Percentiles rank a stretch among this genome's conserved stretches.
These are phyloP conservation scores for Phortica variegata DNA, from an alignment of 1,140 invertebrate species.

Conservation along the genomic window DNA sequence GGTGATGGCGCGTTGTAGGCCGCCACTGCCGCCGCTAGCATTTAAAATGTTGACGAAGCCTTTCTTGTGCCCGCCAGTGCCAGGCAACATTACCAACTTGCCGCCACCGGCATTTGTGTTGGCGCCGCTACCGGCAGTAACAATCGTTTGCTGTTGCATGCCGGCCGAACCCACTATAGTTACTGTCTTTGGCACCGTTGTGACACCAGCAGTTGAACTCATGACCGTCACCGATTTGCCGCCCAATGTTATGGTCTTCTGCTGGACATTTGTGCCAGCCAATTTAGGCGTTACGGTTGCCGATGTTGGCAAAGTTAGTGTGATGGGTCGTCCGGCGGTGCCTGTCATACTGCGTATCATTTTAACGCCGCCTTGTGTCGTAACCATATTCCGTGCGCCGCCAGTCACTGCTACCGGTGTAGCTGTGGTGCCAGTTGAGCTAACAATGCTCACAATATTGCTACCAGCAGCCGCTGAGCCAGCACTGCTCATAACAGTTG, in stretches of 20 bases:
- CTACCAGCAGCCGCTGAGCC: constrained; percentile 60
- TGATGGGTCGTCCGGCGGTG: constrained; percentile 66
- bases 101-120: constrained; percentile 6
- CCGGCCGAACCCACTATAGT: constrained; percentile 36
- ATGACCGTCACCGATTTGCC: constrained; percentile 72
- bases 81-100: constrained; percentile 57
- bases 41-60: constrained; percentile 48
- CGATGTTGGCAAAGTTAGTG: constrained; percentile 66
- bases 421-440: constrained; percentile 32
- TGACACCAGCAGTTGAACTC: constrained; percentile 51
- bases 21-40: constrained; percentile 12
- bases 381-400: constrained; percentile 53
- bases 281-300: constrained; percentile 15
- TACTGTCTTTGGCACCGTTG: constrained; percentile 45
- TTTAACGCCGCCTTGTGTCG: constrained; percentile 62
- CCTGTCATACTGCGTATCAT: constrained; percentile 64
- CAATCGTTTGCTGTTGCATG: constrained; percentile 60
- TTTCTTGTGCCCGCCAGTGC: constrained; percentile 34
- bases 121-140: constrained; percentile 54
- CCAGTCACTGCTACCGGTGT: constrained; percentile 30
- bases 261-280: constrained; percentile 24
- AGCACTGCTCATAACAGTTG: constrained; percentile 61
- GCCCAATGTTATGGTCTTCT: constrained; percentile 66
- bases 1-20: constrained; percentile 24
- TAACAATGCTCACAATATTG: constrained; percentile 48